These are phyloP conservation scores for Epinephelus awoara DNA, from an alignment of 2,797 vertebrate genomes.

Conservation along the genomic window DNA sequence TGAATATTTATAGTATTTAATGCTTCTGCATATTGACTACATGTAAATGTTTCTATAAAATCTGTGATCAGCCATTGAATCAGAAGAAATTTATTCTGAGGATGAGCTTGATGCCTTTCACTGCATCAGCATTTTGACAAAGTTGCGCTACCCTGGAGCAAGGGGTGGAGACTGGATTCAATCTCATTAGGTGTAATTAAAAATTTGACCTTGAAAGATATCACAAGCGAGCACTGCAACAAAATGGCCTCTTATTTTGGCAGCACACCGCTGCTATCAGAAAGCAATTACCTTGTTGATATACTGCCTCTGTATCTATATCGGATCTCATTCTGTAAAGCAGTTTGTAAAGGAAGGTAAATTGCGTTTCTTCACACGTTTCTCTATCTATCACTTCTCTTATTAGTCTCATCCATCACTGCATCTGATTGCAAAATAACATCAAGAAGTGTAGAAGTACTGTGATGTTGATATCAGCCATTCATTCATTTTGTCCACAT, in stretches of 20 bases:
- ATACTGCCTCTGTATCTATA: conserved; percentile 55
- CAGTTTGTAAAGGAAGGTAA: conserved; percentile 33
- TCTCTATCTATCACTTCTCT: conserved; percentile 2
- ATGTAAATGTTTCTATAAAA: conserved; percentile 28
- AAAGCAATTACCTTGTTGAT: conserved; percentile 68
- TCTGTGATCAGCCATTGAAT: conserved; percentile 19
- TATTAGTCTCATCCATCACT: conserved; percentile 21
- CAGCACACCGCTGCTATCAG: conserved; percentile 30
- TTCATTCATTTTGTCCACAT: not conserved
- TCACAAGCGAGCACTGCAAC: conserved; percentile 21
- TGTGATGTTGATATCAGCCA: conserved; percentile 5
- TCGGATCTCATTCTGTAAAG: conserved; percentile 56
- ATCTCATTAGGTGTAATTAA: conserved; percentile 63
- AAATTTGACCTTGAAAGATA: conserved; percentile 70
- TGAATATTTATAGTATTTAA: conserved; percentile 61
- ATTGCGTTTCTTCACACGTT: conserved; percentile 33
- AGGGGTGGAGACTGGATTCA: conserved; percentile 12
- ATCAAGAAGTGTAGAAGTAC: not conserved
- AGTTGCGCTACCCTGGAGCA: conserved; percentile 30
- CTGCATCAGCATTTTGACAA: conserved; percentile 53
- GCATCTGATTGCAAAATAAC: conserved; percentile 15
- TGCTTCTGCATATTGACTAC: conserved; percentile 1
- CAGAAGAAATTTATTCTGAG: conserved; percentile 9
- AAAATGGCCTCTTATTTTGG: conserved; percentile 36
- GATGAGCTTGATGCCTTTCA: conserved; percentile 31